These are phyloP conservation scores for Synergus japonicus DNA, from an alignment of 2,888 invertebrate species.

Conservation along the genomic window DNA sequence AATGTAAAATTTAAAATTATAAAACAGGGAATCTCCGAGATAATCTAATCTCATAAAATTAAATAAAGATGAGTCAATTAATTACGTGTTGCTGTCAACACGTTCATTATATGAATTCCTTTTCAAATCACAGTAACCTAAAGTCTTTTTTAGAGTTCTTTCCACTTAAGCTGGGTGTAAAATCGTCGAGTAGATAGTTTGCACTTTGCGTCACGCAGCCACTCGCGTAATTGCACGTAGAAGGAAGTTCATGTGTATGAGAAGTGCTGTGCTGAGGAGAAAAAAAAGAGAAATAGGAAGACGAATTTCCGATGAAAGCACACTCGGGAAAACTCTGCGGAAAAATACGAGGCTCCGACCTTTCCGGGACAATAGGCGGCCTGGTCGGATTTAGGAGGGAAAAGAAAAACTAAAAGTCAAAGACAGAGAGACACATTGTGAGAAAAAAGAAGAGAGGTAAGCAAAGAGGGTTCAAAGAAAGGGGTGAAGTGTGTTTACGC, in stretches of 20 bases:
- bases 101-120: background rate
- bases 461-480: conserved; percentile 1
- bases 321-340: conserved; percentile 45
- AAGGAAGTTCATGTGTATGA: conserved; percentile 25
- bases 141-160: conserved; percentile 15
- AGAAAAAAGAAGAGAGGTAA: conserved; percentile 4
- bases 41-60: too few species aligned
- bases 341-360: conserved; percentile 42
- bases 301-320: conserved; percentile 50
- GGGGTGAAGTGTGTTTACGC: conserved; percentile 48
- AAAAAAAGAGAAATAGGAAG: conserved; percentile 46
- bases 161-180: conserved; percentile 13
- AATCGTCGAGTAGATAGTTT: conserved; percentile 19
- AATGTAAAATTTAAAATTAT: background rate
- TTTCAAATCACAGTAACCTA: background rate
- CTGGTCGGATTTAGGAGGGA: conserved; percentile 49
- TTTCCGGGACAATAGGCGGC: conserved; percentile 53
- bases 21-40: too few species aligned
- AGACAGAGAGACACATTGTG: conserved; percentile 5
- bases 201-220: conserved; percentile 35
- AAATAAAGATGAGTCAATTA: too few species aligned
- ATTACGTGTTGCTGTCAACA: background rate
- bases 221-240: conserved; percentile 34
- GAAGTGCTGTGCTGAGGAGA: conserved; percentile 34
- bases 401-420: conserved; percentile 12